Evolutionary conservation across 2,888 invertebrate genomes (phyloP).

Genomic region (Heteromyza rotundicornis): DNA sequence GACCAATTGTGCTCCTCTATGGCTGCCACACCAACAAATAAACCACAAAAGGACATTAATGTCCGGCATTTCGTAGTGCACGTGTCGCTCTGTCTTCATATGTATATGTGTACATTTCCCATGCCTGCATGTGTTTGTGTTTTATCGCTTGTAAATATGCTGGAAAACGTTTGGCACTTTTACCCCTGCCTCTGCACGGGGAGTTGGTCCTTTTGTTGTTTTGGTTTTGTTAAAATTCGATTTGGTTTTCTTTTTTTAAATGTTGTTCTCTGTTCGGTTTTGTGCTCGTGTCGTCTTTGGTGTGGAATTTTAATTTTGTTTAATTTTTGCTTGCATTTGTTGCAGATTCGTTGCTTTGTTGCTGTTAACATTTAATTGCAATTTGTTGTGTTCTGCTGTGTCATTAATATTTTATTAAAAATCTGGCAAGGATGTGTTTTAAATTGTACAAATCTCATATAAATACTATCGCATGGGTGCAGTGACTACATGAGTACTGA

Average conservation of each 20-base stretch:
- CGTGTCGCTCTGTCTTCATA: background rate
- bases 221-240: background rate
- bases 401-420: background rate
- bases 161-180: background rate
- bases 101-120: background rate
- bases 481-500: too few relatives aligned
- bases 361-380: background rate
- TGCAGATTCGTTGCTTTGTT: background rate
- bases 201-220: too few relatives aligned
- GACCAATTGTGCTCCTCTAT: conserved; percentile 24
- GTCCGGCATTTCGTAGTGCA: background rate
- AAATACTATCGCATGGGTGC: too few relatives aligned
- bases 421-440: too few relatives aligned
- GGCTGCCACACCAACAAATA: conserved; percentile 37
- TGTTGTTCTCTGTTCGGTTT: background rate
- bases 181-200: too few relatives aligned
- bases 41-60: conserved; percentile 4
- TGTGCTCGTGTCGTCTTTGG: background rate
- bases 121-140: too few relatives aligned
- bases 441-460: too few relatives aligned
- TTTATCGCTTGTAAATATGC: background rate
- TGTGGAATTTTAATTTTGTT: background rate
- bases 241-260: background rate
- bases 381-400: background rate
- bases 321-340: background rate